These are phyloP conservation scores for Anneissia japonica DNA, from an alignment of 35 echinoderm and acorn worm genomes.

Conservation along the genomic window DNA sequence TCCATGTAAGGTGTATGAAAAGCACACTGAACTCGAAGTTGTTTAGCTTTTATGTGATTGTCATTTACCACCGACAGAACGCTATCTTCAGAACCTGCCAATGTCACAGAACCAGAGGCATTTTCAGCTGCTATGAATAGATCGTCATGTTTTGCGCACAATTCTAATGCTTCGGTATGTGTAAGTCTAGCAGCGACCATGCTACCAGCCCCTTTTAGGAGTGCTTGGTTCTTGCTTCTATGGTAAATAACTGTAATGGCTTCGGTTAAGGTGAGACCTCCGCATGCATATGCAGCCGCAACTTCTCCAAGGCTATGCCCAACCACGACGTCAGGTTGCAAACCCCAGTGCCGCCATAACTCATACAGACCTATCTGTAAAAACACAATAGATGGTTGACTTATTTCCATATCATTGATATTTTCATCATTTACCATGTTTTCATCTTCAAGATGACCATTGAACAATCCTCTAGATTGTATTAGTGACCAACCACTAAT, in stretches of 20 bases:
- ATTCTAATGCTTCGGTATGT: slow-evolving; percentile 32
- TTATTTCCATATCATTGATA: slow-evolving; percentile 59
- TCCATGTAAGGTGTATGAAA: slow-evolving; percentile 90
- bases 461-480: too few species aligned
- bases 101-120: slow-evolving; percentile 56
- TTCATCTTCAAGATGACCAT: too few species aligned
- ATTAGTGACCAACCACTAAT: slow-evolving; percentile 89
- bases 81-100: slow-evolving; percentile 49
- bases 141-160: slow-evolving; percentile 52
- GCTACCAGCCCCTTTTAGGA: slow-evolving; percentile 71
- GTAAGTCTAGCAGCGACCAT: slow-evolving; percentile 70
- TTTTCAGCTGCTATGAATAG: slow-evolving; percentile 77
- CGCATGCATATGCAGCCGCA: slow-evolving; percentile 74
- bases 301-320: slow-evolving; percentile 91
- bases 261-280: slow-evolving; percentile 68
- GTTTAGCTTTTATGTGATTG: slow-evolving; percentile 50
- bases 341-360: slow-evolving; percentile 66
- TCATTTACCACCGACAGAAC: slow-evolving; percentile 53
- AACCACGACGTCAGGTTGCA: slow-evolving; percentile 56
- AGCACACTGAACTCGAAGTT: slow-evolving; percentile 59
- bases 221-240: slow-evolving; percentile 65
- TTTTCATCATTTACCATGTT: too few species aligned
- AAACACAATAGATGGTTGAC: slow-evolving; percentile 78
- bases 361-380: slow-evolving; percentile 59
- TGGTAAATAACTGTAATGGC: slow-evolving; percentile 75